Evolutionary conservation across 2,888 invertebrate species (phyloP), one percentile per base, ranked within the genome.

Genomic region (Hesperia comma): DNA sequence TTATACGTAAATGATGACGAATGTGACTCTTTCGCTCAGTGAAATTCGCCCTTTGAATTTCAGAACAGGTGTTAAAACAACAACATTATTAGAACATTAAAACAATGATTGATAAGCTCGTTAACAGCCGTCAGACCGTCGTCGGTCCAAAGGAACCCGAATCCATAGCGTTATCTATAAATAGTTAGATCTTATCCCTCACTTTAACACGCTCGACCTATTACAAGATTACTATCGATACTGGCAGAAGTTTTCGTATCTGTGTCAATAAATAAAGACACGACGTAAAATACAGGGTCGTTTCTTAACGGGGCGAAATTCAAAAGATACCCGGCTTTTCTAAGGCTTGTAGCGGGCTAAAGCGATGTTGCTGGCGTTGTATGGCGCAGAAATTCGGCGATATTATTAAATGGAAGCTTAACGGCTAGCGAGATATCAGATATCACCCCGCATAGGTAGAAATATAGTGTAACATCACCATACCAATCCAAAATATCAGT

Each of bases 51-150:
- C 43, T 4, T 46, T 17, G 43, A 43, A 37, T 61, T 8, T 62
- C 53, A 33, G 21, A 58, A 55, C 62, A 66, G 58, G 26, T 61
- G 64, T 63, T 54, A 46, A 46, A 46, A 49, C 21, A 61, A 32
- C 46, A 63, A 46, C 43, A 61, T 54, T n/a, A n/a, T n/a, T n/a
- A 56, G 19, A 56, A 63, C 46, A 55, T 56, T 55, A 19, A 12
- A 26, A 12, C 63, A 63, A 68, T 71, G 70, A 71, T 71, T 69
- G 61, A 70, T 70, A 67, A 63, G 61, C 66, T 70, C 71, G 69
- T 71, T 70, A 71, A 53, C 60, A 61, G 37, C 62, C 61, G 70
- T 67, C 66, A 70, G 62, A 57, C 56, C 66, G 63, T 63, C 61
- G 61, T 68, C 63, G 40, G 41, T 41, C 17, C 10, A 33, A 40